Base-by-base conservation (phyloP, 1,140 invertebrate genomes). In the Leptestheria dahalacensis region DNA sequence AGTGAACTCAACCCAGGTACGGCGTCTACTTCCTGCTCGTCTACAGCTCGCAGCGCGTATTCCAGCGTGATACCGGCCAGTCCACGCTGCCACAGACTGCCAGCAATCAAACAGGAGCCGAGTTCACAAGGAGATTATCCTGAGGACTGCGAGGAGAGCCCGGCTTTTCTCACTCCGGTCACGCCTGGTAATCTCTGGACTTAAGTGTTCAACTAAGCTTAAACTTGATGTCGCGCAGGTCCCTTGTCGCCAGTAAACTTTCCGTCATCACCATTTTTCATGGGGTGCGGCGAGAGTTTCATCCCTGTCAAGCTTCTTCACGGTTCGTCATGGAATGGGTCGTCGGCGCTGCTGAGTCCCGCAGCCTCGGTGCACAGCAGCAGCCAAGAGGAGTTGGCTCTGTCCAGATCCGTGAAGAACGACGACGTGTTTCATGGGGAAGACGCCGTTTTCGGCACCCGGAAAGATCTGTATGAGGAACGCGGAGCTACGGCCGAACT, bases 331-430 rank as follows among this genome's bases (percentile, higher is more conserved):
- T 55, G 26, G 12, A 25, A 29, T 25, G 26, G 25, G 11, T 26
- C 26, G 23, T 55, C 53, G 21, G 53, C 53, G 21, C 33, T 55
- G 23, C 53, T 55, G 20, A 55, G 53, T 41, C 53, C 53, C 29
- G 53, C 53, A 15, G 26, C 53, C 6, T 55, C 53, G 28, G 28
- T 55, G 53, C 53, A 55, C 29, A 55, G 53, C 53, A 55, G 26
- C 53, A 55, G 53, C 33, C 53, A 55, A 55, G 53, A 55, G 33
- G 53, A 55, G 33, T 20, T 55, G 33, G 53, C 53, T 21, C 53
- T 29, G 26, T 26, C 20, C 21, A 26, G 53, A 41, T 41, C 33
- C 15, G 33, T 15, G 6, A 41, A 15, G 15, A 9, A 41, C 33
- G 33, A 41, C 33, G 33, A 41, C 15, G 33, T 41, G 6, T 41